Evolutionary conservation across 2,113 vertebrate genomes (phyloP), one percentile per base, ranked within the genome.

Genomic region (Hemicordylus capensis): DNA sequence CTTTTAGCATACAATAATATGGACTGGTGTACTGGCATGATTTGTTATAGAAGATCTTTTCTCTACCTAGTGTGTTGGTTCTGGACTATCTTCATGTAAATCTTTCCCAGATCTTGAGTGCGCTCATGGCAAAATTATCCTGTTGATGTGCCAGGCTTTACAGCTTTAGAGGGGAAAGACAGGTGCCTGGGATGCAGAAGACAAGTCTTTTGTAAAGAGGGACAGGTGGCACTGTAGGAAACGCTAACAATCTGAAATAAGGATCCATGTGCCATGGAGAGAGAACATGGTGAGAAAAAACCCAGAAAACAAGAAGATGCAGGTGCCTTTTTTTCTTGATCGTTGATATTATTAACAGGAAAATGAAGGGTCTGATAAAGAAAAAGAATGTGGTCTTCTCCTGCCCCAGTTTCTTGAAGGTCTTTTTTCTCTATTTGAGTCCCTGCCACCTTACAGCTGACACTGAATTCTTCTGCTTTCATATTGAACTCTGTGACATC

Each of bases 241-340:
- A 79, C 67, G 37, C 72, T 51, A 85, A 79, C 69, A 48, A 74
- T 83, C 46, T 83, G 56, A 83, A 28, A 63, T 51, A 31, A 73
- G 79, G 67, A 72, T 79, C 22, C 76, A 79, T 15, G 14, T 77
- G 37, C 51, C 63, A 67, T 22, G 64, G 48, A 69, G 26, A 59
- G 4, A 19, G 17, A 54, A 14, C 51, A 9, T 17, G 11, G 51
- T 54, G 51, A 12, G 12, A 54, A 54, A 54, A 54, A 54, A 54
- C 34, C 19, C 34, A 39, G 34, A 72, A 67, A 39, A 69, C 22
- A 69, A 24, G n/a, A 48, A 12, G n/a, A 26, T 83, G 28, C 19
- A 70, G 66, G 17, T 56, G 19, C 12, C 31, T 34, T 61, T n/a
- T 70, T 74, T 61, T 70, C 39, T 79, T 85, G 15, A 61, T 61